These are phyloP conservation scores for Latheticus oryzae DNA, from an alignment of 2,888 invertebrate genomes.

Conservation along the genomic window DNA sequence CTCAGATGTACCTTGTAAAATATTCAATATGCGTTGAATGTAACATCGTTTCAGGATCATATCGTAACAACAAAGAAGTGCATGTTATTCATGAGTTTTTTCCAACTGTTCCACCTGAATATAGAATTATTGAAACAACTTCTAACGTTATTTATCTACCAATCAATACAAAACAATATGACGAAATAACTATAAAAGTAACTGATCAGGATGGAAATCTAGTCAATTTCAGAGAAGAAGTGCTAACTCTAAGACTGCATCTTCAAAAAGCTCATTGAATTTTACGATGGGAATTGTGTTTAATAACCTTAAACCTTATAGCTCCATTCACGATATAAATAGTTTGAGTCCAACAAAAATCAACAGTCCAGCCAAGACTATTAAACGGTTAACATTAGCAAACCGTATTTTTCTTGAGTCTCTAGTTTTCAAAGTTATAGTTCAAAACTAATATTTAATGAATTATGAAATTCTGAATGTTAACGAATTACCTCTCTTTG, in stretches of 20 bases:
- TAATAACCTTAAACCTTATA: no score
- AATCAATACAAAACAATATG: constrained; percentile 48
- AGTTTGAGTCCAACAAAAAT: no score
- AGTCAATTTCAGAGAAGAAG: constrained; percentile 41
- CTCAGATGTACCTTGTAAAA: background rate
- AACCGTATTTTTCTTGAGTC: constrained; percentile 38
- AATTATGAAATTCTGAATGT: constrained; percentile 46
- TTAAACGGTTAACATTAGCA: no score
- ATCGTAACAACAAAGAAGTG: background rate
- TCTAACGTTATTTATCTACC: constrained; percentile 56
- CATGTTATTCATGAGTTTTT: constrained; percentile 46
- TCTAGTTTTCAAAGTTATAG: constrained; percentile 28
- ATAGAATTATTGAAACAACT: constrained; percentile 56
- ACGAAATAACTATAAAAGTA: constrained; percentile 35
- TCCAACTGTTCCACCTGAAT: constrained; percentile 52
- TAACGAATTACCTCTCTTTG: constrained; percentile 37
- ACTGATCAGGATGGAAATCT: constrained; percentile 1
- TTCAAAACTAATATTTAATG: constrained; percentile 3
- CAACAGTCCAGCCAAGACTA: no score
- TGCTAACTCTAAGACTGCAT: constrained; percentile 50
- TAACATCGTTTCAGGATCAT: constrained; percentile 16
- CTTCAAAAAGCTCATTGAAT: no score
- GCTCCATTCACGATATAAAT: no score
- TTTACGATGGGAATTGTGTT: no score
- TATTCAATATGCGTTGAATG: constrained; percentile 35